Evolutionary conservation across 92 coral and sea anemone species (phyloP).

Genomic region (Phenganax subtilis): DNA sequence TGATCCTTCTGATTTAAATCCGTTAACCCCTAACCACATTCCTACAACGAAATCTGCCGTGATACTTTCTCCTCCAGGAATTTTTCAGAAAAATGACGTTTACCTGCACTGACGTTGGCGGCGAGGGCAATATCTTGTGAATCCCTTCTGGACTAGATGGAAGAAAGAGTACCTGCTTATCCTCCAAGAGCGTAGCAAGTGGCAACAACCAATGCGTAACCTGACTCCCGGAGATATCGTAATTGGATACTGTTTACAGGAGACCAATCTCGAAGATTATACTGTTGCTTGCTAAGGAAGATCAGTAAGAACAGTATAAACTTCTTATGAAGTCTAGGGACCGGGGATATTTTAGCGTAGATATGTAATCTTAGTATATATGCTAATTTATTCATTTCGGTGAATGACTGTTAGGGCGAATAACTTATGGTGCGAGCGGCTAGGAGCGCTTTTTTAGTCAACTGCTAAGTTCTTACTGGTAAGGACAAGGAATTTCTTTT

Average conservation of each 20-base stretch:
- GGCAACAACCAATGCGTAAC: constrained; percentile 27
- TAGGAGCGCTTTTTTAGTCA: too few species aligned
- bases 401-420: too few species aligned
- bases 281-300: constrained; percentile 24
- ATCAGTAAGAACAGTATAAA: constrained; percentile 18
- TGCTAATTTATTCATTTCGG: background rate
- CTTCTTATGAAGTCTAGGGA: constrained; percentile 21
- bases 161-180: constrained; percentile 37
- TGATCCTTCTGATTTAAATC: constrained; percentile 49
- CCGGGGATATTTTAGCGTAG: constrained; percentile 22
- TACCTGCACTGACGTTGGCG: constrained; percentile 53
- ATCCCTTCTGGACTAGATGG: constrained; percentile 46
- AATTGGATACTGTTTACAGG: constrained; percentile 18
- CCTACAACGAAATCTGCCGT: constrained; percentile 47
- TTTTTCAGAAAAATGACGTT: constrained; percentile 42
- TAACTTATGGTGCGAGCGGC: too few species aligned
- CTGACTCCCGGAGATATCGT: constrained; percentile 19
- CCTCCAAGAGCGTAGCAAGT: constrained; percentile 39
- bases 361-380: background rate
- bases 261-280: constrained; percentile 34
- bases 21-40: constrained; percentile 52
- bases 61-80: constrained; percentile 55
- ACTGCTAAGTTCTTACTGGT: too few species aligned
- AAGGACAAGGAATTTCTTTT: too few species aligned
- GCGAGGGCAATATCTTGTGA: constrained; percentile 40